Base-by-base conservation (phyloP, 2,113 vertebrate genomes). In the Anarrhichthys ocellatus region DNA sequence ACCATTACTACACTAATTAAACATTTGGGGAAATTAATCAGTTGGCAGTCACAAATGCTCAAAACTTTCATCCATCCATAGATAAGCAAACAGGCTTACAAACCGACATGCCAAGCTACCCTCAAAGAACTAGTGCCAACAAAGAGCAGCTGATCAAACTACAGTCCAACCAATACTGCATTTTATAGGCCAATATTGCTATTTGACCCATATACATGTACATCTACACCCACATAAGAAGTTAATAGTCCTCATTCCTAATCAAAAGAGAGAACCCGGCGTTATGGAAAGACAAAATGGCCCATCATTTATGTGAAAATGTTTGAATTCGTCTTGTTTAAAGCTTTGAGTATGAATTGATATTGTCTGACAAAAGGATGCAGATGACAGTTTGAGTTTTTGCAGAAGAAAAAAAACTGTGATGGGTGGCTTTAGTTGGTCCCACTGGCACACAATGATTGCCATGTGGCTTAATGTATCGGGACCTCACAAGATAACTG, bases 351-450 rank as follows among this genome's bases (percentile, higher is more conserved):
- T 78, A 54, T 48, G 15, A 64, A 77, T 52, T 17, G 4, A 46
- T 40, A 9, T 38, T 58, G 9, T 65, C 61, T 29, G 40, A 22
- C 34, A 36, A 67, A 72, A 73, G 42, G 32, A 48, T 74, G 58
- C 40, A 73, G 32, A 71, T 82, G 58, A 52, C 34, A 14, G 46
- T 38, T 29, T 17, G 40, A 27, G 61, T 24, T 63, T 15, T 42
- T 70, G 61, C 29, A 38, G 9, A 48, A 52, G 44, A 15, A 29
- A n/a, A n/a, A 15, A 69, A 54, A 80, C 46, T n/a, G 11, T n/a
- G 40, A 29, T n/a, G 14, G 68, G 40, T 18, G 15, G 58, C 22
- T 54, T 69, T 14, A 11, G 14, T 42, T 17, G 38, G 22, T 66
- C 44, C 48, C 17, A 64, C 11, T 65, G 5, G 50, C 2, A 9